phyloP scores from a whole-genome alignment of 2,888 invertebrate species.

The Syrista parreyssii region DNA sequence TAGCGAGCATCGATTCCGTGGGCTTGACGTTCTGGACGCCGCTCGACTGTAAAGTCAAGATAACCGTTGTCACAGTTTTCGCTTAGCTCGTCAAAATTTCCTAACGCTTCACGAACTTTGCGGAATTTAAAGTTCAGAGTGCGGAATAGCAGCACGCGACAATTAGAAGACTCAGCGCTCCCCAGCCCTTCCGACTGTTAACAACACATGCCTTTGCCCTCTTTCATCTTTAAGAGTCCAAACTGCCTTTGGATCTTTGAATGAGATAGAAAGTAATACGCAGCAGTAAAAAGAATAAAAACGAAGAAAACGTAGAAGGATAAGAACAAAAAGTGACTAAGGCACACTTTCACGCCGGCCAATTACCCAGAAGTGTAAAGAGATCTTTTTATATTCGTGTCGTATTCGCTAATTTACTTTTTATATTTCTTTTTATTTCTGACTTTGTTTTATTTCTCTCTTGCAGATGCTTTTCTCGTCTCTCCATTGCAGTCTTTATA shows the following conservation, averaged over 20 bases:
- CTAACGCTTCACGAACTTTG: background rate
- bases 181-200: background rate
- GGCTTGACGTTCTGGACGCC: background rate
- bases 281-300: background rate
- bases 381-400: background rate
- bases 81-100: constrained; percentile 1
- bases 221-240: background rate
- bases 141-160: background rate
- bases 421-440: background rate
- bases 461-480: background rate
- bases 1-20: constrained; percentile 3
- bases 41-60: constrained; percentile 9
- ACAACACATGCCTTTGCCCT: background rate
- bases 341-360: background rate
- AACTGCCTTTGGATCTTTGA: background rate
- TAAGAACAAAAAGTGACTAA: background rate
- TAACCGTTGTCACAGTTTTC: constrained; percentile 5
- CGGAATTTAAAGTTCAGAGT: background rate
- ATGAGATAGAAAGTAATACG: background rate
- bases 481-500: background rate
- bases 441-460: background rate
- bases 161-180: background rate
- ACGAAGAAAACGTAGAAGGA: background rate
- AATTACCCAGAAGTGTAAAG: background rate
- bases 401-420: background rate